Conservation (phyloP, 2,113 vertebrate species). For the Sterna hirundo region DNA sequence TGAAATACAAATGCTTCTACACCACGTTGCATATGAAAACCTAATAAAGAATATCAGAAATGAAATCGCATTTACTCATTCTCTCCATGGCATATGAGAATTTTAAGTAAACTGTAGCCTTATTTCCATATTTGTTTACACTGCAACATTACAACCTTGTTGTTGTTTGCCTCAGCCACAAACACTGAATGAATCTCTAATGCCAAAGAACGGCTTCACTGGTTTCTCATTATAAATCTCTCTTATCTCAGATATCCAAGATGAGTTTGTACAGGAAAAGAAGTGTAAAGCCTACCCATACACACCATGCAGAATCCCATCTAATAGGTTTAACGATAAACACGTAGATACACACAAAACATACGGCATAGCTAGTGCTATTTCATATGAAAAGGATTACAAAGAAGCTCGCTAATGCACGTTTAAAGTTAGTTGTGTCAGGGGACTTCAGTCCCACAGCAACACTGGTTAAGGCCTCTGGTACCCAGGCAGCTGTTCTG, state of each 20-base stretch:
- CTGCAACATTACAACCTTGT: background rate
- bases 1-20: conserved; percentile 33
- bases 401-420: accelerated
- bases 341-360: background rate
- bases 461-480: accelerated
- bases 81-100: background rate
- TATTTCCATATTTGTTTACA: background rate
- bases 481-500: background rate
- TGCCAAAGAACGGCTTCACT: background rate
- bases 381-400: accelerated
- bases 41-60: conserved; percentile 33
- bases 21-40: background rate
- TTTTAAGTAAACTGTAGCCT: background rate
- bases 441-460: background rate
- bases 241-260: background rate
- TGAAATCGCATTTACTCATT: background rate
- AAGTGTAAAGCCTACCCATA: background rate
- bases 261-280: background rate
- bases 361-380: background rate
- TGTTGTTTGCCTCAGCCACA: background rate
- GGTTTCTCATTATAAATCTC: background rate
- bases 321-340: background rate
- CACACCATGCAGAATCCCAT: background rate
- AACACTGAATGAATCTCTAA: background rate
- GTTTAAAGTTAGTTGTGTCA: background rate